These are phyloP conservation scores for Machaerirhynchus nigripectus DNA, from an alignment of 2,113 vertebrate genomes.

Conservation along the genomic window DNA sequence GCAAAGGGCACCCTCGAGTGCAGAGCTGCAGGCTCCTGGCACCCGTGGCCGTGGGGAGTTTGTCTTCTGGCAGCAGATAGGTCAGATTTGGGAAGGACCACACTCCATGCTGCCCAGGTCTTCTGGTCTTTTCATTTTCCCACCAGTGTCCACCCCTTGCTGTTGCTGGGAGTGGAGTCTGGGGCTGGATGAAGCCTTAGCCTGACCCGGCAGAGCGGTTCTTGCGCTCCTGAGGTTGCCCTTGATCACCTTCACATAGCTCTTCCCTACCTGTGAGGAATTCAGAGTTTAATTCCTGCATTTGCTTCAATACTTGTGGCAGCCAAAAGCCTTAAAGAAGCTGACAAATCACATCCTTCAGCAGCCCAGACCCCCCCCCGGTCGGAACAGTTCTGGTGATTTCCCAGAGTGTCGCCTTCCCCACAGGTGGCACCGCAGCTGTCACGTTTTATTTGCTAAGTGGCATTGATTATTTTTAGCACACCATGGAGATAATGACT, in stretches of 20 bases:
- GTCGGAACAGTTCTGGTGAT: neutral
- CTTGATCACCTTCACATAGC: neutral
- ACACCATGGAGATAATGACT: neutral
- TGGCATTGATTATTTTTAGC: constrained; percentile 25
- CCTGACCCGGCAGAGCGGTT: rapidly evolving
- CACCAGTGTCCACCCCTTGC: neutral
- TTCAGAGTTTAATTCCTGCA: neutral
- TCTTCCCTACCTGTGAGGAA: neutral
- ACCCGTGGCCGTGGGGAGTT: neutral
- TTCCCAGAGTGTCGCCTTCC: neutral
- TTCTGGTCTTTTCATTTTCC: neutral
- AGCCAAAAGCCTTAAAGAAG: constrained; percentile 17
- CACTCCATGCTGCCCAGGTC: rapidly evolving
- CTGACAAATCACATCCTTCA: neutral
- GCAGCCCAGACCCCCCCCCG: neutral
- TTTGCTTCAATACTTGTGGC: neutral
- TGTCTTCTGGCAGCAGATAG: neutral
- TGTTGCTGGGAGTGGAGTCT: neutral
- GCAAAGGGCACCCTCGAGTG: neutral
- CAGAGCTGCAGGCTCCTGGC: neutral
- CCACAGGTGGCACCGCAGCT: constrained; percentile 12
- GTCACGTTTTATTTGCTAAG: constrained; percentile 30
- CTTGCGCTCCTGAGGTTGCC: rapidly evolving
- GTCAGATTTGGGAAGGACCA: neutral
- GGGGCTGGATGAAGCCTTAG: neutral